Conservation (phyloP, 1,140 invertebrate genomes). For the Caenorhabditis briggsae region DNA sequence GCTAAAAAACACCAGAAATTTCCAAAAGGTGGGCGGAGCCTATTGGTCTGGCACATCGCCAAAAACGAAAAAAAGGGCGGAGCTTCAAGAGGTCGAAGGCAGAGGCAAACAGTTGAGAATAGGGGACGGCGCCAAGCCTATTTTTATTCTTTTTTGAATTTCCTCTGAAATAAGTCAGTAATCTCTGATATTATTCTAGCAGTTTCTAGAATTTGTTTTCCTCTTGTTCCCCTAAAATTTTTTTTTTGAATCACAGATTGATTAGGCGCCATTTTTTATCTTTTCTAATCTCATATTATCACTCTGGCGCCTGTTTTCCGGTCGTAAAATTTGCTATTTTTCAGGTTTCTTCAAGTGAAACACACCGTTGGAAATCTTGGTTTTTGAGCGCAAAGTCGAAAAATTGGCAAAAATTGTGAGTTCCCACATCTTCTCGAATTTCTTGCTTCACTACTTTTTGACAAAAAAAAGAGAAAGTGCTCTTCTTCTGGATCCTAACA, state of each 20-base stretch:
- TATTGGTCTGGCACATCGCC: not conserved
- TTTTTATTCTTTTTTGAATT: too few species aligned
- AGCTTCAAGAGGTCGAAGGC: too few species aligned
- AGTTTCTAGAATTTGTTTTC: too few species aligned
- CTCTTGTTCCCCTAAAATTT: too few species aligned
- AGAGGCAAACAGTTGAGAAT: too few species aligned
- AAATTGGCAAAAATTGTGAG: not conserved
- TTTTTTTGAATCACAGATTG: too few species aligned
- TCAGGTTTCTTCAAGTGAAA: not conserved
- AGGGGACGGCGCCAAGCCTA: too few species aligned
- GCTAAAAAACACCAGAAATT: not conserved
- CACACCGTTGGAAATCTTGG: not conserved
- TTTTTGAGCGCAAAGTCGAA: too few species aligned
- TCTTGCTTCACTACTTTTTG: not conserved
- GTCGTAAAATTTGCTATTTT: not conserved
- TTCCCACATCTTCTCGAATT: conserved; percentile 22
- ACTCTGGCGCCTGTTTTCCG: conserved; percentile 6
- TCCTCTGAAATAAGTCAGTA: too few species aligned
- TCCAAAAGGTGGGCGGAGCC: not conserved
- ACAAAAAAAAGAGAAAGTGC: not conserved
- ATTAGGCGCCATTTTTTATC: not conserved
- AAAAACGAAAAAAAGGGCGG: too few species aligned
- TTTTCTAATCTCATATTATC: not conserved
- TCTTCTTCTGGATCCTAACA: not conserved
- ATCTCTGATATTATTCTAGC: too few species aligned